Conservation (phyloP, 1,140 invertebrate genomes). For the Battus philenor region DNA sequence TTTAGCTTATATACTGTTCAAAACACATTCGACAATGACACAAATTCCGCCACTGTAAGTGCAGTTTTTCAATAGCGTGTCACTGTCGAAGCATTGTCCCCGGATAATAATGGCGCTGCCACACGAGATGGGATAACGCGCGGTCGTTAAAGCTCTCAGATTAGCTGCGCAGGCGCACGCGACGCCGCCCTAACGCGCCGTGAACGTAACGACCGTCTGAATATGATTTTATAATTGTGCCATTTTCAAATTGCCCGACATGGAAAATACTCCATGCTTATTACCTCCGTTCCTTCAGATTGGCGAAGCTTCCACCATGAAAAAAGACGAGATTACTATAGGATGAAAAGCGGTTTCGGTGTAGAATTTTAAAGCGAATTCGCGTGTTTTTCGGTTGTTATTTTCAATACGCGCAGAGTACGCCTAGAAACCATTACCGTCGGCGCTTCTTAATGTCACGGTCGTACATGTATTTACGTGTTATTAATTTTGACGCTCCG, state of each 20-base stretch:
- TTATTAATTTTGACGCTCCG: too few relatives aligned
- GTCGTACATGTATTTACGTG: background rate
- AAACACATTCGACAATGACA: conserved; percentile 9
- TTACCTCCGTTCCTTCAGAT: background rate
- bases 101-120: conserved; percentile 21
- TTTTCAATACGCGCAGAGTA: background rate
- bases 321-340: conserved; percentile 8
- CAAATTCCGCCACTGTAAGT: conserved; percentile 9
- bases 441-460: conserved; percentile 12
- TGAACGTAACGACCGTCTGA: conserved; percentile 35
- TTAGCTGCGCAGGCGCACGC: conserved; percentile 49
- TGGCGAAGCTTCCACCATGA: background rate
- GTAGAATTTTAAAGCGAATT: conserved; percentile 15
- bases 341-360: conserved; percentile 5
- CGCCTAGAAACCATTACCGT: conserved; percentile 4
- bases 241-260: conserved; percentile 8
- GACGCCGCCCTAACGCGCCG: conserved; percentile 32
- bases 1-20: too few relatives aligned
- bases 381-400: conserved; percentile 20
- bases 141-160: conserved; percentile 37
- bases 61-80: conserved; percentile 20
- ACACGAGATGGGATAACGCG: conserved; percentile 27
- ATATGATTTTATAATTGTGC: conserved; percentile 35
- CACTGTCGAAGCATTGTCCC: conserved; percentile 16
- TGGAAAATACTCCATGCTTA: conserved; percentile 1